Conservation (phyloP, 2,113 vertebrate genomes). For the Aphyosemion australe region DNA sequence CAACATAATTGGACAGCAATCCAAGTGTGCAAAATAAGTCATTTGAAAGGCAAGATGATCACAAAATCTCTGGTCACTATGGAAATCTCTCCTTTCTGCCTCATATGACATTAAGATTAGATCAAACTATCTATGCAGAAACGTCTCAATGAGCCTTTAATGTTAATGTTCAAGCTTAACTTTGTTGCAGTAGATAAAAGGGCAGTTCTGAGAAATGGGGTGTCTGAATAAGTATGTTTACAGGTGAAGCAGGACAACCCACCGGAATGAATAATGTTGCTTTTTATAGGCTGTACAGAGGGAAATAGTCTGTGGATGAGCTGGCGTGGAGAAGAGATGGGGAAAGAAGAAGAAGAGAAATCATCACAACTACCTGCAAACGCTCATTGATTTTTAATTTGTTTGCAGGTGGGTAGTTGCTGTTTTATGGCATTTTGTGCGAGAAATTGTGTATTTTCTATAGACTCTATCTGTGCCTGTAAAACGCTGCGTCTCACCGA, state of each 20-base stretch:
- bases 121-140: neutral
- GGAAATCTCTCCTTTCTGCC: neutral
- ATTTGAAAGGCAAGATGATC: neutral
- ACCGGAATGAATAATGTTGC: neutral
- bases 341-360: no score
- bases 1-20: neutral
- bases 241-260: neutral
- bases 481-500: constrained; percentile 1
- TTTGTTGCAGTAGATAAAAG: constrained; percentile 5
- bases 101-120: neutral
- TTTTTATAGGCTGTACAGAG: constrained; percentile 31
- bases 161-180: neutral
- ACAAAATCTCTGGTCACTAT: neutral
- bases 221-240: neutral
- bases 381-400: constrained; percentile 21
- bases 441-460: neutral
- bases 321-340: constrained; percentile 9
- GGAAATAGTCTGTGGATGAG: constrained; percentile 35
- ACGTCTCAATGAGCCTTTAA: neutral
- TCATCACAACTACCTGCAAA: constrained; percentile 7
- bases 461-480: neutral
- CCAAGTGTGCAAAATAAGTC: no score
- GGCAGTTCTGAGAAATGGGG: neutral
- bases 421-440: constrained; percentile 20
- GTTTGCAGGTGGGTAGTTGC: constrained; percentile 9